Evolutionary conservation across 2,797 vertebrate genomes (phyloP).

Genomic region (Girardinus metallicus): DNA sequence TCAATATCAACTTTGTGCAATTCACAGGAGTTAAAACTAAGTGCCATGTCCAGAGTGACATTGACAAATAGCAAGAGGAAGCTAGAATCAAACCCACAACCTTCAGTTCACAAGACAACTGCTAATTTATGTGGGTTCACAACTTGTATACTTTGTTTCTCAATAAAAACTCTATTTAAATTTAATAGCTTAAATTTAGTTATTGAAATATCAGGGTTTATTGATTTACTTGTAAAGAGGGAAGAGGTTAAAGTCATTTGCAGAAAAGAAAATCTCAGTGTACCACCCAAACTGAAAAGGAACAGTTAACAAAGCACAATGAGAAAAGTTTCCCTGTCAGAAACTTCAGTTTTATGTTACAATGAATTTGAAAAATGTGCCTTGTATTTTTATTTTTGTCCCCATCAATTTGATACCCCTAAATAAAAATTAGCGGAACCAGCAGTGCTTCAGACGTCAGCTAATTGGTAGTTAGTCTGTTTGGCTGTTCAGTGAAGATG

Average conservation of each 20-base stretch:
- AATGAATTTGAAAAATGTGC: neutral
- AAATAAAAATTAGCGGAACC: neutral
- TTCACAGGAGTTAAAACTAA: neutral
- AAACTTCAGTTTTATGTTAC: neutral
- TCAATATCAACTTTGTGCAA: neutral
- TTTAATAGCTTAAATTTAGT: no score
- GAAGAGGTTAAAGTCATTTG: constrained; percentile 32
- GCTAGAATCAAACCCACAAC: neutral
- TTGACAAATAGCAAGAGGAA: neutral
- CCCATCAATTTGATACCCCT: neutral
- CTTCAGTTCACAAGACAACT: neutral
- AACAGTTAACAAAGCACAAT: constrained; percentile 26
- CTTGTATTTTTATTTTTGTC: neutral
- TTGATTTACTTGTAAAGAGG: constrained; percentile 34
- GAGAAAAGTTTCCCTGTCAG: constrained; percentile 4
- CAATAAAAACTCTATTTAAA: neutral
- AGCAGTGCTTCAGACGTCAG: neutral
- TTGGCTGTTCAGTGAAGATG: neutral
- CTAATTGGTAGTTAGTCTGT: neutral
- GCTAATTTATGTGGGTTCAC: neutral
- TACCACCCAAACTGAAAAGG: neutral
- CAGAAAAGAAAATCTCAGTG: constrained; percentile 18
- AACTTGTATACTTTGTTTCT: neutral
- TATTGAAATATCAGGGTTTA: no score
- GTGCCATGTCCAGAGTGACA: neutral